A percentile compares a stretch with the other conserved stretches of the same genome.
These are phyloP conservation scores for Ylistrum balloti DNA, from an alignment of 1,140 invertebrate genomes.

Conservation along the genomic window DNA sequence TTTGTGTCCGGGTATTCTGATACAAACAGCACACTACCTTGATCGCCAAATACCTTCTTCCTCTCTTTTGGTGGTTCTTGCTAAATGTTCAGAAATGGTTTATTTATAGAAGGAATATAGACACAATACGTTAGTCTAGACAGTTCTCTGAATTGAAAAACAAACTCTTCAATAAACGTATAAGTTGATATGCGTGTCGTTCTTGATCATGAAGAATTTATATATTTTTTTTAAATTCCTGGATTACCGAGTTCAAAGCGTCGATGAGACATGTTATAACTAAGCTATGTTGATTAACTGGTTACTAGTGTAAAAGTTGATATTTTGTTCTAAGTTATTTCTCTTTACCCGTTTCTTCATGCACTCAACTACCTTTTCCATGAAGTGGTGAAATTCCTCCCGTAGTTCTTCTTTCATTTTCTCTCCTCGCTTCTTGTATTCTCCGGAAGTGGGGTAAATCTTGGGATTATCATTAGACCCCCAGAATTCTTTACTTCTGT, in stretches of 20 bases:
- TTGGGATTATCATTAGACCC: neutral
- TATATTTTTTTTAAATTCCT: too few relatives aligned
- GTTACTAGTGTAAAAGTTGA: neutral
- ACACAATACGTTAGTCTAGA: neutral
- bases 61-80: neutral
- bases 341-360: neutral
- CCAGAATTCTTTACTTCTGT: slow-evolving; percentile 13
- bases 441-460: slow-evolving; percentile 7
- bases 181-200: too few relatives aligned
- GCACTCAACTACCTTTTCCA: neutral
- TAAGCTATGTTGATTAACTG: neutral
- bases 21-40: slow-evolving; percentile 12
- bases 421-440: slow-evolving; percentile 1
- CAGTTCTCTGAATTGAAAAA: too few relatives aligned
- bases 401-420: slow-evolving; percentile 13
- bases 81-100: neutral
- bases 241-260: neutral
- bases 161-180: neutral
- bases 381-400: neutral
- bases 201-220: too few relatives aligned
- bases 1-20: slow-evolving; percentile 17
- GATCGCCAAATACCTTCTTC: slow-evolving; percentile 27
- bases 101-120: neutral
- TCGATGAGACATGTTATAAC: neutral
- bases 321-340: neutral